A percentile compares a stretch with the other conserved stretches of the same genome.
phyloP scores from a whole-genome alignment of 2,888 invertebrate species.

The Drosophila putrida region DNA sequence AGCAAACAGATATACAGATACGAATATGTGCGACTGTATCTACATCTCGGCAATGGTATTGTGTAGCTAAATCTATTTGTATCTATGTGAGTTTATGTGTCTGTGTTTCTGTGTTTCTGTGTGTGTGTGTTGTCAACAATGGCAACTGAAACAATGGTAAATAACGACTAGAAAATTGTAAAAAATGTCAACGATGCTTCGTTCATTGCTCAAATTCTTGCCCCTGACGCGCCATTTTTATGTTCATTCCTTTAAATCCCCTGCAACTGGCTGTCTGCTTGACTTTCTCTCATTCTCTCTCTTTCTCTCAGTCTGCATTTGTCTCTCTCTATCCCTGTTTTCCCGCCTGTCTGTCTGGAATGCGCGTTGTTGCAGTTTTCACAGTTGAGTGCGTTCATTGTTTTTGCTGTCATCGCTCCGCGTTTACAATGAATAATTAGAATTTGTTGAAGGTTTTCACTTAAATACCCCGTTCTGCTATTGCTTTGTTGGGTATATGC shows the following conservation, averaged over 20 bases:
- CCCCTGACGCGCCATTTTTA: constrained; percentile 55
- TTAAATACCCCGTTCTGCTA: constrained; percentile 24
- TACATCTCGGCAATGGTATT: constrained; percentile 24
- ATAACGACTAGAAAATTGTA: constrained; percentile 78
- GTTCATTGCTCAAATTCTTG: constrained; percentile 67
- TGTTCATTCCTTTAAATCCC: constrained; percentile 20
- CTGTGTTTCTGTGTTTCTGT: background rate
- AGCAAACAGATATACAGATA: constrained; percentile 41
- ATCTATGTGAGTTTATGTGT: background rate
- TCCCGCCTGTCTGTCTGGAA: constrained; percentile 53
- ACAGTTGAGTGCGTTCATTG: constrained; percentile 75
- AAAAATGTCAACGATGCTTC: constrained; percentile 73
- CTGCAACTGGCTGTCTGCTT: constrained; percentile 5
- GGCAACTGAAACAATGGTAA: constrained; percentile 70
- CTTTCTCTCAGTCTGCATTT: constrained; percentile 4
- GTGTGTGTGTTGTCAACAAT: constrained; percentile 37
- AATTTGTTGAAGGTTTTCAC: constrained; percentile 57
- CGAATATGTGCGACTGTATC: constrained; percentile 14
- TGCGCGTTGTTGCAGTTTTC: constrained; percentile 75
- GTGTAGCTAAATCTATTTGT: constrained; percentile 17
- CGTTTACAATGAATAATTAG: constrained; percentile 77
- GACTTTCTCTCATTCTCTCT: constrained; percentile 3
- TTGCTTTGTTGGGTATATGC: constrained; percentile 12
- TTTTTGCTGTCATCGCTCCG: constrained; percentile 73
- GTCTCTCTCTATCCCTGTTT: background rate